Percentiles rank a stretch among this genome's conserved stretches.
Conservation (phyloP, 2,797 vertebrate genomes). For the Myripristis jacobus region DNA sequence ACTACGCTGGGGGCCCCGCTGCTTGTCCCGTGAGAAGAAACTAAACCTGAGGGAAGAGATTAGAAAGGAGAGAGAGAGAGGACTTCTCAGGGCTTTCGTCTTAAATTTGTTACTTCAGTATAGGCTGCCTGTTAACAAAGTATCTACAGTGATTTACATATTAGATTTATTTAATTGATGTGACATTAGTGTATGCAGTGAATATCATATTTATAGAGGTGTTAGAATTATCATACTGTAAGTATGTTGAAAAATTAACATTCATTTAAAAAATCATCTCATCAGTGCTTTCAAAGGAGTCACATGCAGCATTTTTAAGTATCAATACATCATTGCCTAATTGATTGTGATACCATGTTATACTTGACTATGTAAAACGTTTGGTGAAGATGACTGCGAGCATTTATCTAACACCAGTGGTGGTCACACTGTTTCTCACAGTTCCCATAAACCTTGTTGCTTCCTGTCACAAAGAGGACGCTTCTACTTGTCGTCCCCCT, state of each 20-base stretch:
- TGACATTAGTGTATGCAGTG: not conserved
- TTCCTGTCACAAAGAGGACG: not conserved
- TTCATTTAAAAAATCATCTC: not conserved
- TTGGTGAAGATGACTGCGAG: no score
- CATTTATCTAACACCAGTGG: not conserved
- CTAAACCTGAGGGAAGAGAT: slow-evolving; percentile 89
- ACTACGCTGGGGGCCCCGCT: slow-evolving; percentile 83
- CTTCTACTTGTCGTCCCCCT: no score
- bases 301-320: not conserved
- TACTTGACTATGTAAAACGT: no score
- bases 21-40: slow-evolving; percentile 97
- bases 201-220: slow-evolving; percentile 25
- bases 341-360: no score
- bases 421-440: not conserved
- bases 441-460: not conserved
- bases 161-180: not conserved
- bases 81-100: no score
- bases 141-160: not conserved
- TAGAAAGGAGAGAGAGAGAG: slow-evolving; percentile 12
- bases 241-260: not conserved
- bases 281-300: no score
- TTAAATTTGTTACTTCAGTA: not conserved
- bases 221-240: slow-evolving; percentile 29
- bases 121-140: not conserved
- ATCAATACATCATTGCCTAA: not conserved